phyloP scores from a whole-genome alignment of 2,888 invertebrate species.

The Tuta absoluta region DNA sequence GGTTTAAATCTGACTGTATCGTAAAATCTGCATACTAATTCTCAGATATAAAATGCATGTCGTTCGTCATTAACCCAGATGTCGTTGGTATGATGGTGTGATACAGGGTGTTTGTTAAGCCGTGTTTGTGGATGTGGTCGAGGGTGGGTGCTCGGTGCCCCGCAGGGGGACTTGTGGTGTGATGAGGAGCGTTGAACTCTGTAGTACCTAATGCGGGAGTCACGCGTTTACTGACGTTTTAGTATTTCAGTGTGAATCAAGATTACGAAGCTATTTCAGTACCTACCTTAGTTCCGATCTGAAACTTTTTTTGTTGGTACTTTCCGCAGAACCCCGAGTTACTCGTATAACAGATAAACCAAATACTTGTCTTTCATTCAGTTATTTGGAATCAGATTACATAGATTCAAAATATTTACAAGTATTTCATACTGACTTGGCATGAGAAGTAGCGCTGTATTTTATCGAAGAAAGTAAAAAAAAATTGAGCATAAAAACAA shows the following conservation, averaged over 20 bases:
- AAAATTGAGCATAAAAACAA: no score
- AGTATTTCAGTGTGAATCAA: slow-evolving; percentile 31
- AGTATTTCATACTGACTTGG: no score
- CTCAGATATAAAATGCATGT: slow-evolving; percentile 23
- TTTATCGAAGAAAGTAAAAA: no score
- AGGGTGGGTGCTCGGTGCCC: not conserved
- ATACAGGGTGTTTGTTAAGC: slow-evolving; percentile 9
- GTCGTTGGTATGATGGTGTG: not conserved
- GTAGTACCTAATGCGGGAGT: slow-evolving; percentile 45
- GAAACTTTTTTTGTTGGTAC: not conserved
- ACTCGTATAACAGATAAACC: no score
- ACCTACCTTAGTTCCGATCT: not conserved
- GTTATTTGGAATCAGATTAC: no score
- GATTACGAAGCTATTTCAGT: not conserved
- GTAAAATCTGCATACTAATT: slow-evolving; percentile 29
- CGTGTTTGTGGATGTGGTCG: not conserved
- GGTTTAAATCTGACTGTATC: slow-evolving; percentile 6
- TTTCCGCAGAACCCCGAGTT: not conserved
- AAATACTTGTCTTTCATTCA: no score
- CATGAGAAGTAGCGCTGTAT: no score
- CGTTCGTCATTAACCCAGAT: slow-evolving; percentile 26
- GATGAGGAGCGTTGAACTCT: slow-evolving; percentile 56
- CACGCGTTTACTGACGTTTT: slow-evolving; percentile 42
- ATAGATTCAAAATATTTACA: no score
- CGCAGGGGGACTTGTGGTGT: slow-evolving; percentile 8